Evolutionary conservation across 2,797 vertebrate species (phyloP).

Genomic region (Momotus momota): DNA sequence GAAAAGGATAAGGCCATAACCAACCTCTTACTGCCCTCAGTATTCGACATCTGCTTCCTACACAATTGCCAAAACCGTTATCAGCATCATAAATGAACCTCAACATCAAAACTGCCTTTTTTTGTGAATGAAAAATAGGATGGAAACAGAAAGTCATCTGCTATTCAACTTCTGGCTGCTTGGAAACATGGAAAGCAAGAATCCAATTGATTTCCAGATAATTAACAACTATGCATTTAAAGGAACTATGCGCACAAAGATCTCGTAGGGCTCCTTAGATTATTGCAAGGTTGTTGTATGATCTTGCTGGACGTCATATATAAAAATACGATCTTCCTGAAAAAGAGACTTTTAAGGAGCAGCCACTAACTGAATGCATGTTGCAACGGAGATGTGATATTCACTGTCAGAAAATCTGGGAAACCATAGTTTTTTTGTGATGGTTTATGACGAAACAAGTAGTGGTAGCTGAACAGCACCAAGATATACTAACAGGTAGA

Average conservation of each 20-base stretch:
- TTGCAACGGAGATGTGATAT: neutral
- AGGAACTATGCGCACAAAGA: neutral
- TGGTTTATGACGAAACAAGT: neutral
- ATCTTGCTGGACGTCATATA: neutral
- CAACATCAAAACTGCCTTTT: neutral
- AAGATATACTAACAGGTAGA: neutral
- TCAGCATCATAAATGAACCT: neutral
- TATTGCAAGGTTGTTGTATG: neutral
- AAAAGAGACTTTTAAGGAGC: neutral
- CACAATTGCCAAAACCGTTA: constrained; percentile 33
- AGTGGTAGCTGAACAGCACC: neutral
- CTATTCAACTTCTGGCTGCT: neutral
- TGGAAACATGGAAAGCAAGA: neutral
- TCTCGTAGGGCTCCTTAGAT: neutral
- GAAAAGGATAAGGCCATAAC: constrained; percentile 26
- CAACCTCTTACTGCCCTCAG: neutral
- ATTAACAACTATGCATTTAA: neutral
- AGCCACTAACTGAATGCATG: neutral
- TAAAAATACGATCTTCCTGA: neutral
- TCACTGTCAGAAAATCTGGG: neutral
- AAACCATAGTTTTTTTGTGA: neutral
- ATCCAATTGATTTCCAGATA: neutral
- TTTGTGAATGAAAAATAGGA: constrained; percentile 32
- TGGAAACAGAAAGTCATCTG: neutral
- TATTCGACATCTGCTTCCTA: constrained; percentile 46